Evolutionary conservation across 1,140 invertebrate genomes (phyloP).

Genomic region (Drosophila sproati): DNA sequence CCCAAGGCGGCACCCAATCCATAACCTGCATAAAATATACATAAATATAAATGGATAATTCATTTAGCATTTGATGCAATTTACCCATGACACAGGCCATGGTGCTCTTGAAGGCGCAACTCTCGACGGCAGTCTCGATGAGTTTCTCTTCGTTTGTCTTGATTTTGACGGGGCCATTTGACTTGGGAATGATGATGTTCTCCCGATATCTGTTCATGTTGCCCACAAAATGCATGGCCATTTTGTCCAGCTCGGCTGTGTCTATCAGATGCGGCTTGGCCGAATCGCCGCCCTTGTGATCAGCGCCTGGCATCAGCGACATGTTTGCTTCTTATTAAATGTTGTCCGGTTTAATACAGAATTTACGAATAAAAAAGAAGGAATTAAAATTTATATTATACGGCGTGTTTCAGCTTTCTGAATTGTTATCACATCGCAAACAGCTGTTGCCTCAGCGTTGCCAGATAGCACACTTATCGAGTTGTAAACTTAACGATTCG

Average conservation of each 20-base stretch:
- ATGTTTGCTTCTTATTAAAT: constrained; percentile 38
- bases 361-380: constrained; percentile 26
- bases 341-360: constrained; percentile 46
- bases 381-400: neutral
- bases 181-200: constrained; percentile 92
- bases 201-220: constrained; percentile 89
- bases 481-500: neutral
- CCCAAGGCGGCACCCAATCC: constrained; percentile 97
- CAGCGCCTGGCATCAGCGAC: constrained; percentile 53
- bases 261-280: constrained; percentile 77
- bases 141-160: constrained; percentile 95
- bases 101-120: constrained; percentile 95
- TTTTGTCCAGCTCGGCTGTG: constrained; percentile 86
- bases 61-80: constrained; percentile 15
- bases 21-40: constrained; percentile 89
- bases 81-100: constrained; percentile 96
- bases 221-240: constrained; percentile 89
- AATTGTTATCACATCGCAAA: constrained; percentile 75
- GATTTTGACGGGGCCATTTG: constrained; percentile 90
- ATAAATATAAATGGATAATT: neutral
- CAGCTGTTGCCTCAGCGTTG: constrained; percentile 61
- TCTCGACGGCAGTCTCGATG: constrained; percentile 94
- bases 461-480: constrained; percentile 26
- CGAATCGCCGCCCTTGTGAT: constrained; percentile 2
- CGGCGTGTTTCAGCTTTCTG: constrained; percentile 20